Conservation (phyloP, 1,140 invertebrate species). For the Papilio helenus region DNA sequence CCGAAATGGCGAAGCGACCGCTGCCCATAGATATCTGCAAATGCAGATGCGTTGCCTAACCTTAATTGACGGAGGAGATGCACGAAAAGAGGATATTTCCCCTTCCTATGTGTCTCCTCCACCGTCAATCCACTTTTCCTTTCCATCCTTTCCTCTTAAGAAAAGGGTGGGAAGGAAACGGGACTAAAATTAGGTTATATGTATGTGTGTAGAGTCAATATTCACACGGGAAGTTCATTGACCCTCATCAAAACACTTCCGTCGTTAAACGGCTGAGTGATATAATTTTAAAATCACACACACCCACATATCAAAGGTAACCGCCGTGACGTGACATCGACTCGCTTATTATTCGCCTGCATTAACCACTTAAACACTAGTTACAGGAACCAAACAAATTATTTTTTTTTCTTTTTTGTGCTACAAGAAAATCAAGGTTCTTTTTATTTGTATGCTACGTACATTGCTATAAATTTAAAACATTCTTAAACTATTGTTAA, state of each 20-base stretch:
- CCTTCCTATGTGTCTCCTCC: too few species aligned
- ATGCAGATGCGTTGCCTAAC: too few species aligned
- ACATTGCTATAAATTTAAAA: neutral
- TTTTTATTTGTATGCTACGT: neutral
- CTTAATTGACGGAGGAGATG: too few species aligned
- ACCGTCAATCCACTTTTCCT: too few species aligned
- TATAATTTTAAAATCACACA: slow-evolving; percentile 57
- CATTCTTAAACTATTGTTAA: too few species aligned
- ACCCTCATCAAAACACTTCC: slow-evolving; percentile 48
- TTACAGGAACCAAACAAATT: neutral
- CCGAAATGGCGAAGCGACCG: too few species aligned
- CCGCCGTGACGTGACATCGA: slow-evolving; percentile 47
- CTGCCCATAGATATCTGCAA: too few species aligned
- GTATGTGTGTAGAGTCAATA: slow-evolving; percentile 20
- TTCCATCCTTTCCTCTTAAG: too few species aligned
- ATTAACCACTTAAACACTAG: slow-evolving; percentile 14
- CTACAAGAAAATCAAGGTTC: neutral
- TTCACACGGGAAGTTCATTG: slow-evolving; percentile 32
- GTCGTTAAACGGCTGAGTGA: slow-evolving; percentile 51
- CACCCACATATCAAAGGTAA: slow-evolving; percentile 35
- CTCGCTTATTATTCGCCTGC: slow-evolving; percentile 31
- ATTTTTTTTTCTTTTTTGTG: slow-evolving; percentile 1
- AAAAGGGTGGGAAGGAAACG: too few species aligned
- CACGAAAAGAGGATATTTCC: too few species aligned
- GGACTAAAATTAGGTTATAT: too few species aligned